These are phyloP conservation scores for Folsomia manolachei DNA, from an alignment of 2,888 invertebrate species.

Conservation along the genomic window DNA sequence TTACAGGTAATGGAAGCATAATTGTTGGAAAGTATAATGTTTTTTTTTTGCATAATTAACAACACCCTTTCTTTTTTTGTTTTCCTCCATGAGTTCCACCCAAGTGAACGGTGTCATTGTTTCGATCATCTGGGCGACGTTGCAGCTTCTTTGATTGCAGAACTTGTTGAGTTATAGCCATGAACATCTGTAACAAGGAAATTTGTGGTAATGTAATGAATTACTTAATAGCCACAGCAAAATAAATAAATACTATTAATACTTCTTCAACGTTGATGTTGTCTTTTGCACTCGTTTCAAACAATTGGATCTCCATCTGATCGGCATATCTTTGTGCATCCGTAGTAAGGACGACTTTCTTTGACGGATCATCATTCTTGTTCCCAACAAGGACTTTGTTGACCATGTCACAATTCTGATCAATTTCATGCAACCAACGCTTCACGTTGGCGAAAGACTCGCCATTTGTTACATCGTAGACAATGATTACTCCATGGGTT, in stretches of 20 bases:
- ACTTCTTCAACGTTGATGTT: conserved; percentile 99
- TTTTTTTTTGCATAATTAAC: conserved; percentile 5
- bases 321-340: conserved; percentile 96
- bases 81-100: conserved; percentile 13
- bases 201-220: neutral
- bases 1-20: conserved; percentile 7
- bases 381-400: conserved; percentile 98
- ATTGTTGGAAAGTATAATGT: neutral
- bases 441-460: conserved; percentile 99
- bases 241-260: too few relatives aligned
- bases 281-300: conserved; percentile 98
- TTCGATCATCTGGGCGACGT: conserved; percentile 64
- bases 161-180: conserved; percentile 73
- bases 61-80: conserved; percentile 24
- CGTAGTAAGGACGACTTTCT: conserved; percentile 93
- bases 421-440: conserved; percentile 98
- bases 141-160: conserved; percentile 79
- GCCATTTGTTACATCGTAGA: conserved; percentile 98
- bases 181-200: conserved; percentile 64
- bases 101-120: conserved; percentile 23
- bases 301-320: conserved; percentile 94
- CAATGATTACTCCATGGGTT: conserved; percentile 98
- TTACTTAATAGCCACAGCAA: neutral
- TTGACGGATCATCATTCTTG: conserved; percentile 90
- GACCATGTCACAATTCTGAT: conserved; percentile 98